These are phyloP conservation scores for Tiphia femorata DNA, from an alignment of 2,888 invertebrate genomes.

Conservation along the genomic window DNA sequence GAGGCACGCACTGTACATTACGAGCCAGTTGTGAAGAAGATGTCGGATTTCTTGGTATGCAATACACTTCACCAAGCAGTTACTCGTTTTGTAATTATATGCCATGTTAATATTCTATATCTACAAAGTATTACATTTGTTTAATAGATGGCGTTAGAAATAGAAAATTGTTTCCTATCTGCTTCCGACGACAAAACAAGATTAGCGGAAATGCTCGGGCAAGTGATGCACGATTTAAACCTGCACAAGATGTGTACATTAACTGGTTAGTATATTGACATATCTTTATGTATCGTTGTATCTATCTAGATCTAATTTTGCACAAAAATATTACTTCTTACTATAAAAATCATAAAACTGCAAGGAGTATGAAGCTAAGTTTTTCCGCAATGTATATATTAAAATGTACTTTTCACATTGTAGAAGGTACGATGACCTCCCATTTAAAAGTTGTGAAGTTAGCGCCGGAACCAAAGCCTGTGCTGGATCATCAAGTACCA, in stretches of 20 bases:
- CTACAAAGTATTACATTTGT: constrained; percentile 7
- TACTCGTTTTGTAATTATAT: background rate
- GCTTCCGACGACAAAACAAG: constrained; percentile 76
- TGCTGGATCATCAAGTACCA: constrained; percentile 92
- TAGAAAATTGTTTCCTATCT: constrained; percentile 88
- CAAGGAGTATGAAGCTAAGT: too few relatives aligned
- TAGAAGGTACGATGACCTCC: constrained; percentile 88
- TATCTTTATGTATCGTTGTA: too few relatives aligned
- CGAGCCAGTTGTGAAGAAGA: constrained; percentile 93
- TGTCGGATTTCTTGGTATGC: constrained; percentile 88
- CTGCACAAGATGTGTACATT: constrained; percentile 82
- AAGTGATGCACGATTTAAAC: constrained; percentile 87
- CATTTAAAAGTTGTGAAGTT: constrained; percentile 89
- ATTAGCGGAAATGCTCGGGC: constrained; percentile 81
- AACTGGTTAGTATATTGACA: constrained; percentile 73
- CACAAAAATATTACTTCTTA: too few relatives aligned
- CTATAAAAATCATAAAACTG: too few relatives aligned
- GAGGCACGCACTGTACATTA: constrained; percentile 92
- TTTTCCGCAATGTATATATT: background rate
- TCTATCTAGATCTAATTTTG: too few relatives aligned
- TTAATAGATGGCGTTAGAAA: constrained; percentile 82
- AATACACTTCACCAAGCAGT: background rate
- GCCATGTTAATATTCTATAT: background rate
- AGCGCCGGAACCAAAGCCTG: constrained; percentile 83
- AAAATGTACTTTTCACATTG: too few relatives aligned